Percentiles rank a stretch among this genome's conserved stretches.
Conservation (phyloP, 1,140 invertebrate genomes). For the Frieseomelitta varia region DNA sequence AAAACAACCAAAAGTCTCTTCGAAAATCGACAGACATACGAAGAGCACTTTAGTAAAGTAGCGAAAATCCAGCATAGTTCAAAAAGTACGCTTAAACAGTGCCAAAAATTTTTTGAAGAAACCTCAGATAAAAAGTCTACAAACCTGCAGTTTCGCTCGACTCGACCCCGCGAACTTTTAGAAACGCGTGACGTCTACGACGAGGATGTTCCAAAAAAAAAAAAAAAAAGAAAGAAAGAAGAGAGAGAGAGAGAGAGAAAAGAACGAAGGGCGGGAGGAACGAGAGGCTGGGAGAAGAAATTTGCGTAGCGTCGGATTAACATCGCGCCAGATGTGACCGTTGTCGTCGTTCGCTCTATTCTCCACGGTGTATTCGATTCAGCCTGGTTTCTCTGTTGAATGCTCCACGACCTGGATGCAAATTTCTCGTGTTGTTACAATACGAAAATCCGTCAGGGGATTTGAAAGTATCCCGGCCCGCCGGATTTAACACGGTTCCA, state of each 20-base stretch:
- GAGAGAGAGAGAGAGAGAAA: background rate
- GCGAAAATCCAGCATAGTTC: too few relatives aligned
- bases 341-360: background rate
- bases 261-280: background rate
- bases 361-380: constrained; percentile 3
- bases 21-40: too few relatives aligned
- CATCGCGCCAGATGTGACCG: background rate
- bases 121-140: background rate
- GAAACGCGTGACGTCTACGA: background rate
- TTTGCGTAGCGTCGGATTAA: constrained; percentile 25
- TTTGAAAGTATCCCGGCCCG: background rate
- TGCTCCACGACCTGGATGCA: constrained; percentile 18
- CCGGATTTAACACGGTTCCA: background rate
- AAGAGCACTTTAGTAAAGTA: background rate
- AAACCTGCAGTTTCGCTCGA: background rate
- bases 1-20: too few relatives aligned
- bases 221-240: background rate
- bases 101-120: background rate
- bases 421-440: background rate
- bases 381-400: background rate
- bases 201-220: background rate
- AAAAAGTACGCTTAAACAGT: too few relatives aligned
- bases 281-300: background rate
- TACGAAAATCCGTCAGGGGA: background rate
- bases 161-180: background rate